Base-by-base conservation (phyloP, 2,797 vertebrate species). In the Helarctos malayanus region DNA sequence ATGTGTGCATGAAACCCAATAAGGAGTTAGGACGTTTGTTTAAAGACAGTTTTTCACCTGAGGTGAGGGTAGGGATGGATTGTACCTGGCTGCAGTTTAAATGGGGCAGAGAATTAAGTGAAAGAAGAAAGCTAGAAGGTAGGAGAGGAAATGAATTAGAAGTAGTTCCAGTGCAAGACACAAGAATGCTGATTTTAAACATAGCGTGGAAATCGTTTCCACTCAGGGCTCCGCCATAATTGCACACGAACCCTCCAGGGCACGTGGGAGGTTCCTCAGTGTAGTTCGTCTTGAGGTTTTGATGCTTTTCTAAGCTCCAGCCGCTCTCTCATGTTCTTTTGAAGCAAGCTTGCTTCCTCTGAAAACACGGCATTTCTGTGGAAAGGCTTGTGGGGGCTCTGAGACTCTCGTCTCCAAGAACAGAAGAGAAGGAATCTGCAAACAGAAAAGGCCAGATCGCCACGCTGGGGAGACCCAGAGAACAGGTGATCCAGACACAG, bases 101-200 rank as follows among this genome's bases (percentile, higher is more conserved):
- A 88, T 45, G 14, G 84, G 56, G 35, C 47, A 81, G 57, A 92
- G 61, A 93, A 84, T 65, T 92, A 76, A 65, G 61, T 15, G 69
- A 95, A 92, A 93, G 45, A 91, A 91, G 86, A 80, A 54, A 96
- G 47, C 54, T 90, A 29, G 71, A 49, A 65, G 57, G 41, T 54
- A 95, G 89, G 68, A 71, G 21, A 91, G 59, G 83, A 96, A 84
- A 69, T 91, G 32, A 84, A 65, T 93, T 82, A 90, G 38, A 92
- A 54, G 57, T 86, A 92, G 86, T 81, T 95, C 47, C 84, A 29
- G 65, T 75, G 32, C 1, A 91, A 93, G 85, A 89, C 63, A 56
- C 45, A 89, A 52, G 14, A 76, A 47, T 63, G 35, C 63, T 92
- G 68, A 49, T 65, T 92, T 92, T 75, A 91, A 90, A 91, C 1